Evolutionary conservation across 1,140 invertebrate species (phyloP), one percentile per base, ranked within the genome.

Genomic region (Phymorhynchus buccinoides): DNA sequence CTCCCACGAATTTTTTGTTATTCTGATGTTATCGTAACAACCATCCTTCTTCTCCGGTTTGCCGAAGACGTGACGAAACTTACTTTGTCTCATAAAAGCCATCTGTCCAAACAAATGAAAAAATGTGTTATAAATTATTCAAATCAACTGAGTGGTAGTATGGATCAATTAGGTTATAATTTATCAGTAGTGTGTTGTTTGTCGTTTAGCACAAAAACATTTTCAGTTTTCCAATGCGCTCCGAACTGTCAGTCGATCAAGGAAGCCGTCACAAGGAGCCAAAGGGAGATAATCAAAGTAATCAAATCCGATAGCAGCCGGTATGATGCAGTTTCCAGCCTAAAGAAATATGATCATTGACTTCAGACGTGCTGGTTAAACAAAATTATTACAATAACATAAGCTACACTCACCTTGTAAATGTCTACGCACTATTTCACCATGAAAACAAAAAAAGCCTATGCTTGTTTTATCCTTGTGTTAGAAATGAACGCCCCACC

Each of bases 11-110:
- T 97, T 98, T 94, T 99, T 99, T 32, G 98, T 99, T 73, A 99
- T 98, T 91, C 98, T 95, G 92, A 99, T 98, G 94, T 99, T 99
- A 94, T 99, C 98, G 94, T 99, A 99, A 94, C 99, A 99, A 94
- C 99, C 97, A 93, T 99, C 98, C 92, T 97, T 95, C 94, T 99
- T 99, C 86, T 98, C 94, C 81, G 97, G 95, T 91, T 98, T 97
- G 89, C 98, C 99, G 94, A 98, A 99, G 89, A 99, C 98, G 95
- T 99, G 98, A 92, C 98, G 97, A 95, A 99, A 99, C 94, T 99
- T 99, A 98, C 90, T 96, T 95, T 94, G 86, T 88, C 91, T 86
- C 88, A 92, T 89, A 87, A 89, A 89, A 44, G 84, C 84, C 84
- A 87, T 87, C 83, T 84, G 68, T 62, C 12, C 32, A 80, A 16